Percentiles rank a stretch among this genome's conserved stretches.
These are phyloP conservation scores for Venusia cambrica DNA, from an alignment of 2,888 invertebrate genomes.

Conservation along the genomic window DNA sequence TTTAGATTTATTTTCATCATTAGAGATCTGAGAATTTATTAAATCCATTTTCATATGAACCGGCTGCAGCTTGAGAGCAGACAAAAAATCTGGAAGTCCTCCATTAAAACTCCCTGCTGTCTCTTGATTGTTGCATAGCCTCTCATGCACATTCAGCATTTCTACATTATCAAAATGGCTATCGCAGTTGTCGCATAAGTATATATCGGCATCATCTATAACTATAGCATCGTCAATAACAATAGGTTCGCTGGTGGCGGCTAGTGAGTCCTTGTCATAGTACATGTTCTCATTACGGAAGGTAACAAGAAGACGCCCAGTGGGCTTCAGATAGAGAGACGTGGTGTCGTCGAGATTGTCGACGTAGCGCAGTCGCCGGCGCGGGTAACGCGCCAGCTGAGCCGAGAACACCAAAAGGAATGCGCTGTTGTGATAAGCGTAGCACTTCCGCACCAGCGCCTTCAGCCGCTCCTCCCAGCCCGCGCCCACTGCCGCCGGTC, in stretches of 20 bases:
- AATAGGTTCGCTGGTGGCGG: constrained; percentile 16
- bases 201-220: constrained; percentile 78
- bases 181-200: constrained; percentile 88
- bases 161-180: constrained; percentile 83
- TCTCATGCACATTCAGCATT: constrained; percentile 63
- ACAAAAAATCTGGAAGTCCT: constrained; percentile 60
- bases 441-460: constrained; percentile 85
- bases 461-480: constrained; percentile 84
- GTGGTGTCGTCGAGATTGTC: constrained; percentile 88
- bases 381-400: constrained; percentile 84
- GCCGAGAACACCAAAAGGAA: constrained; percentile 86
- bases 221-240: constrained; percentile 19
- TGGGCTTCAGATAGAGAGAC: constrained; percentile 84
- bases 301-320: constrained; percentile 85
- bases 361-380: constrained; percentile 83
- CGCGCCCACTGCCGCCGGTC: constrained; percentile 65
- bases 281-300: constrained; percentile 88
- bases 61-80: constrained; percentile 59
- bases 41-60: constrained; percentile 35
- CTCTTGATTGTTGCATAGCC: constrained; percentile 64
- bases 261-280: constrained; percentile 50
- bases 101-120: constrained; percentile 47
- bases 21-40: constrained; percentile 26
- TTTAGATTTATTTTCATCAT: constrained; percentile 47
- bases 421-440: constrained; percentile 86